Percentiles rank a stretch among this genome's conserved stretches.
Evolutionary conservation across 2,113 vertebrate genomes (phyloP).

Genomic region (Pelvicachromis taeniatus): DNA sequence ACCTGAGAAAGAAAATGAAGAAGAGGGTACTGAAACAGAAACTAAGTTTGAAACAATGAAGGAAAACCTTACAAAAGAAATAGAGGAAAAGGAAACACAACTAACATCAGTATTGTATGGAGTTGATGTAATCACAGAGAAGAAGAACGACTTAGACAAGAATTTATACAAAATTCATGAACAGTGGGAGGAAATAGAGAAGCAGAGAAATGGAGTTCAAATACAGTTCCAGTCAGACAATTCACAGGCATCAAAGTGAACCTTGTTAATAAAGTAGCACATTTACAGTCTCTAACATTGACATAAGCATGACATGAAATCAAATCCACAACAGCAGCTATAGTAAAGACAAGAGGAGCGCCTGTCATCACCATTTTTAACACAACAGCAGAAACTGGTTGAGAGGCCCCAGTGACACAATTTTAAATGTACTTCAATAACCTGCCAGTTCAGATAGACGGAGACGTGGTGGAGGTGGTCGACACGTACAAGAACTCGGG

Average conservation of each 20-base stretch:
- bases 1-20: not conserved
- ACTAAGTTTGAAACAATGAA: not conserved
- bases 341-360: not conserved
- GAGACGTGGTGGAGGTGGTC: no score
- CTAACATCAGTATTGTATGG: not conserved
- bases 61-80: not conserved
- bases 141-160: rapidly evolving
- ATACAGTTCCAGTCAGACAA: rapidly evolving
- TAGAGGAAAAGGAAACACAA: not conserved
- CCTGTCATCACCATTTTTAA: not conserved
- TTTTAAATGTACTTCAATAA: not conserved
- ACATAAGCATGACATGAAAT: no score
- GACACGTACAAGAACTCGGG: no score
- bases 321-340: not conserved
- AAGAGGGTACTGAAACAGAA: rapidly evolving
- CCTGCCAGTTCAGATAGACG: no score
- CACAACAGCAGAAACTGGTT: rapidly evolving
- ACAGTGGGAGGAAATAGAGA: rapidly evolving
- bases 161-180: not conserved
- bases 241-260: not conserved
- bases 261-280: not conserved
- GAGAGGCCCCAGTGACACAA: rapidly evolving
- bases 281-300: not conserved
- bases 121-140: not conserved
- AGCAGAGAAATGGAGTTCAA: not conserved